Evolutionary conservation across 2,888 invertebrate species (phyloP), one percentile per base, ranked within the genome.

Genomic region (Pocota personata): DNA sequence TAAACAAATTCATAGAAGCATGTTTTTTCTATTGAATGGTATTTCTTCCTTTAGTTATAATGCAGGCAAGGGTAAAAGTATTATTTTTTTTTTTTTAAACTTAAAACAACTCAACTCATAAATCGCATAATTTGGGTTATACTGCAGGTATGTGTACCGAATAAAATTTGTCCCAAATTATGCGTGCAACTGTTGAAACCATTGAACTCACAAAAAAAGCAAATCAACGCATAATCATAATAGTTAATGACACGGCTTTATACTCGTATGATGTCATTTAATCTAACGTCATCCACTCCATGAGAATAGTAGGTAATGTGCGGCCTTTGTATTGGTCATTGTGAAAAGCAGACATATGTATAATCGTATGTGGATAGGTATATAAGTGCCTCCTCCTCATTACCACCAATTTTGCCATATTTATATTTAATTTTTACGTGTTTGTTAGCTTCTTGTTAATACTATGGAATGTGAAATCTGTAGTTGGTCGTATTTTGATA

Each of bases 231-330:
- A n/a, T n/a, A n/a, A 24, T 24, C 24, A 24, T 24, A 24, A 24
- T 24, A 24, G 4, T 24, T 24, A 2, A 3, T 24, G 24, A 3
- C 2, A 7, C 6, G 6, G 12, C 27, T 30, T 14, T 27, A n/a
- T 52, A n/a, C n/a, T n/a, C n/a, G n/a, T n/a, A 52, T 52, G 52
- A 52, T 52, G 52, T 52, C 52, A 52, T 30, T 52, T 1, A 1
- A 14, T 30, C 30, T 52, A 52, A 52, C 52, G 52, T 52, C 52
- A 27, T 52, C n/a, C 52, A 3, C 14, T 10, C 12, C 10, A 35
- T 52, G n/a, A 30, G 24, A 30, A 7, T 7, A 30, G 12, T n/a
- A n/a, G n/a, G n/a, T 30, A 14, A 14, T 52, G 30, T 19, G 14
- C 8, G n/a, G 24, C 21, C 10, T 12, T 50, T 24, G n/a, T 7